Evolutionary conservation across 2,888 invertebrate species (phyloP).

Genomic region (Drosophila paranaensis): DNA sequence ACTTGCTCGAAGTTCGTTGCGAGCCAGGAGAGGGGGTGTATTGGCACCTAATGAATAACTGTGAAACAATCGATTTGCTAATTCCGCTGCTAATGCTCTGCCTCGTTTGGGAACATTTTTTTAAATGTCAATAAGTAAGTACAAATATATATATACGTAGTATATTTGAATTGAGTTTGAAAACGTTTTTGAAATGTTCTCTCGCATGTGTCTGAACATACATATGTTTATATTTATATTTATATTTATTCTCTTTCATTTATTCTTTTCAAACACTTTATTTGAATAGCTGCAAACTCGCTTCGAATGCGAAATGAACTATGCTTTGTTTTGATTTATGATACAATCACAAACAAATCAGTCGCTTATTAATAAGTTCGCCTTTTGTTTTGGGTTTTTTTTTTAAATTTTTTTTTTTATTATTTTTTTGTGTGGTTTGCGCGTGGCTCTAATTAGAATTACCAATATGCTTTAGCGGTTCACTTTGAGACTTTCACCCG

Average conservation of each 20-base stretch:
- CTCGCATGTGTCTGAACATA: not conserved
- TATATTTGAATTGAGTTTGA: conserved; percentile 1
- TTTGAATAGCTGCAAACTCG: not conserved
- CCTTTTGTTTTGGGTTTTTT: not conserved
- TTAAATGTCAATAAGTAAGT: not conserved
- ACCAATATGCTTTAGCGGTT: not conserved
- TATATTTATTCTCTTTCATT: not conserved
- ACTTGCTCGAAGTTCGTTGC: conserved; percentile 38
- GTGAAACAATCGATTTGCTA: conserved; percentile 37
- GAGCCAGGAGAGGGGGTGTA: not conserved
- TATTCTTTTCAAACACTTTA: conserved; percentile 12
- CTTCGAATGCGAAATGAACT: conserved; percentile 26
- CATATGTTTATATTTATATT: not conserved
- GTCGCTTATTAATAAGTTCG: conserved; percentile 9
- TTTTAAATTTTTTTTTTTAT: not conserved
- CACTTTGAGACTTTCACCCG: conserved; percentile 20
- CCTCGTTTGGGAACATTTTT: conserved; percentile 32
- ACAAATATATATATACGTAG: not conserved
- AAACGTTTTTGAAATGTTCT: not conserved
- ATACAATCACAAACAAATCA: conserved; percentile 26
- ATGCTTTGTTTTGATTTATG: conserved; percentile 34
- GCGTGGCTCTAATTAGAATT: conserved; percentile 29
- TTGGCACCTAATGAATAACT: conserved; percentile 27
- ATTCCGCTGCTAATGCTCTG: conserved; percentile 34
- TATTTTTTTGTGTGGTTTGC: not conserved